phyloP scores from a whole-genome alignment of 2,113 vertebrate genomes.

The Erpornis zantholeuca region DNA sequence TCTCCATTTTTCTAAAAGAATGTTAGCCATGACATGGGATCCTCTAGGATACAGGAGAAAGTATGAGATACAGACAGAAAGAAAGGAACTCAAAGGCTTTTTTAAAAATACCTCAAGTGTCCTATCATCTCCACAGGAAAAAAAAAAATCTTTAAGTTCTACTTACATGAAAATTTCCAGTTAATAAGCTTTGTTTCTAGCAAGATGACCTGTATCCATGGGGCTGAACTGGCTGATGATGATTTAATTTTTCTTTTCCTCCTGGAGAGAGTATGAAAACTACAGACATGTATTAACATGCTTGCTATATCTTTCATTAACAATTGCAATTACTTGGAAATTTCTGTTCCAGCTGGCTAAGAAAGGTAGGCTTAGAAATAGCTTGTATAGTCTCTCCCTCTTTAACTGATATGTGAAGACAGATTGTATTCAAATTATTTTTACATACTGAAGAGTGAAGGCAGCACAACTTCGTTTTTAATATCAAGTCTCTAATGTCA shows the following conservation, averaged over 20 bases:
- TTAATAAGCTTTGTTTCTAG: neutral
- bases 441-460: neutral
- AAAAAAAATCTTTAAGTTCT: neutral
- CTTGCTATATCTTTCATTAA: neutral
- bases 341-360: neutral
- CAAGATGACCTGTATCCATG: neutral
- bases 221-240: neutral
- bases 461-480: neutral
- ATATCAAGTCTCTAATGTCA: neutral
- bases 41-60: neutral
- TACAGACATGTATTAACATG: neutral
- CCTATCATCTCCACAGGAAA: neutral
- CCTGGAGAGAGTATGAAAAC: neutral
- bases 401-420: conserved; percentile 34
- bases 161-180: neutral
- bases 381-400: neutral
- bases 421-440: neutral
- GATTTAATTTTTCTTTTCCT: neutral
- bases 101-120: neutral
- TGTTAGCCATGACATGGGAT: neutral
- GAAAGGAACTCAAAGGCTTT: neutral
- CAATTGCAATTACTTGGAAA: neutral
- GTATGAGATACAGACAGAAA: neutral
- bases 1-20: conserved; percentile 25
- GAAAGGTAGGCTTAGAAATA: neutral